A percentile compares a stretch with the other conserved stretches of the same genome.
phyloP scores from a whole-genome alignment of 2,797 vertebrate species.

The Brachymystax lenok region DNA sequence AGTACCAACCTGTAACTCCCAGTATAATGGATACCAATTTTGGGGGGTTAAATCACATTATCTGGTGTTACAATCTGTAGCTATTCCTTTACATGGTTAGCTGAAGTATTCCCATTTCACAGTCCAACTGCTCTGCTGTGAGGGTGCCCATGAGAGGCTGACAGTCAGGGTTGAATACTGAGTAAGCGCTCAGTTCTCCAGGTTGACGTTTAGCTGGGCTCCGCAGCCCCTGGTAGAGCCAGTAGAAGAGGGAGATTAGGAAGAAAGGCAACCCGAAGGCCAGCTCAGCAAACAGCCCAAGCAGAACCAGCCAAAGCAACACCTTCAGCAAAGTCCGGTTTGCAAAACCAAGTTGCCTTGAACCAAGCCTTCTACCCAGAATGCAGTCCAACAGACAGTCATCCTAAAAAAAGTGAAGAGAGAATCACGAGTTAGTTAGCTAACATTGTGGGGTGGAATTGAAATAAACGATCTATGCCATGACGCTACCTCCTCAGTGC shows the following conservation, averaged over 20 bases:
- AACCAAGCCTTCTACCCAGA: conserved; percentile 68
- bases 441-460: not conserved
- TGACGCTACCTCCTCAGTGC: no score
- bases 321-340: conserved; percentile 82
- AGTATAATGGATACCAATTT: no score
- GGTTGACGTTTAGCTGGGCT: conserved; percentile 73
- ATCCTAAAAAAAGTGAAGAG: conserved; percentile 46
- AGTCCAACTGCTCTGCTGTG: conserved; percentile 81
- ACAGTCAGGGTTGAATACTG: conserved; percentile 89
- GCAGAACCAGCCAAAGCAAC: conserved; percentile 89
- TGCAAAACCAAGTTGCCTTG: conserved; percentile 57
- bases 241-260: conserved; percentile 91
- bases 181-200: conserved; percentile 91
- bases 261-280: conserved; percentile 91
- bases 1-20: no score
- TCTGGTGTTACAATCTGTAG: no score
- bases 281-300: conserved; percentile 89
- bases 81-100: not conserved
- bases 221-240: conserved; percentile 90
- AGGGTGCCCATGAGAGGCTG: conserved; percentile 79
- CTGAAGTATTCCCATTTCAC: conserved; percentile 74
- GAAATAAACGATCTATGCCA: not conserved
- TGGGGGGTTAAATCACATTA: no score
- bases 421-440: not conserved
- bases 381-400: conserved; percentile 72